Base-by-base conservation (phyloP, 2,888 invertebrate species). In the Andrena trimmerana region DNA sequence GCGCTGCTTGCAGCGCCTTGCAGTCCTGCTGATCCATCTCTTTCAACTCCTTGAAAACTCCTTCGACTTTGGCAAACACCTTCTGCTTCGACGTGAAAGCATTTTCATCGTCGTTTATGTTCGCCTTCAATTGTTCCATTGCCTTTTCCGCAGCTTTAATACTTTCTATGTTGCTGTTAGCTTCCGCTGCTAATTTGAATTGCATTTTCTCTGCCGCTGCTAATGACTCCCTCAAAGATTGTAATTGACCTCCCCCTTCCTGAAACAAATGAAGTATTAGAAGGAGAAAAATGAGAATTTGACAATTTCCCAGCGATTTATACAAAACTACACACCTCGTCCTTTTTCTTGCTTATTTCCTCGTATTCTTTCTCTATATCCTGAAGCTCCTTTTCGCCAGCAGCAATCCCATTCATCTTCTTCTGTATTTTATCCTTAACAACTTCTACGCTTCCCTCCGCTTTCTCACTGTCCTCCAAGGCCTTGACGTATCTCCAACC, bases 401-500 rank as follows among this genome's bases (percentile, higher is more conserved):
- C 93, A 36, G 94, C 94, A 57, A 97, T 96, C 65, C 93, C 94
- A 0, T 95, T 94, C 74, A 95, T 94, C 88, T 95, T 95, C 8
- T 93, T 92, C 71, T 95, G 94, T 33, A 96, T 96, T 48, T 96
- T 95, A 33, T 95, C 94, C 60, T 96, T 95, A 0, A 96, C 95
- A 81, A 94, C 94, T 80, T 94, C 93, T 7, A 96, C 95, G 77
- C 95, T 95, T 2, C 92, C 94, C 57, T 95, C 95, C 1, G 95
- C 96, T 63, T 95, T 94, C 72, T 95, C 94, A 20, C 96, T 95
- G 16, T 94, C 94, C 66, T 95, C 94, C 91, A 95, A 94, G 33
- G 95, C 94, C 83, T 94, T 94, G 69, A 95, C 95, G 95, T 95
- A 98, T 94, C 96, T 96, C 95, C 96, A 98, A 27, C 97, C 97